These are phyloP conservation scores for Malurus elegans DNA, from an alignment of 2,113 vertebrate genomes.

Conservation along the genomic window DNA sequence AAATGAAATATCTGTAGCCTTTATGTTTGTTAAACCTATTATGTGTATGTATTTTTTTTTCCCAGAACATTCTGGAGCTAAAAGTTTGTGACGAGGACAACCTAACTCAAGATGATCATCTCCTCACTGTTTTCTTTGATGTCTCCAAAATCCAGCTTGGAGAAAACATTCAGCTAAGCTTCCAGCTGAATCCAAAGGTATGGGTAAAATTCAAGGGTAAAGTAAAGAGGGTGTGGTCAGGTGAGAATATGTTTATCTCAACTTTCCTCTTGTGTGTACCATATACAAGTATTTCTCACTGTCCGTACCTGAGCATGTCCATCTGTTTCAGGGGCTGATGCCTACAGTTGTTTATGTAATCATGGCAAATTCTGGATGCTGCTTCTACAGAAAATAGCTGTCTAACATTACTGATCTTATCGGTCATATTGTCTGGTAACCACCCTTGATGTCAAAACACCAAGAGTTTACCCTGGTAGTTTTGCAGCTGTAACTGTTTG, in stretches of 20 bases:
- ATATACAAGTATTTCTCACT: neutral
- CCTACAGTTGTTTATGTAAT: neutral
- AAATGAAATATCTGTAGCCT: neutral
- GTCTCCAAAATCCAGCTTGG: conserved; percentile 77
- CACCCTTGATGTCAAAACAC: neutral
- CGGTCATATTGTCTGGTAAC: neutral
- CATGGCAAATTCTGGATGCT: neutral
- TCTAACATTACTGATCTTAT: neutral
- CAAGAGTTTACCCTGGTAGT: neutral
- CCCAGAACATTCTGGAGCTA: conserved; percentile 76
- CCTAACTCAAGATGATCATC: conserved; percentile 73
- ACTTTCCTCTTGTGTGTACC: neutral
- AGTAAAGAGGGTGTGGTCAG: neutral
- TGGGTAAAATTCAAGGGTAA: neutral
- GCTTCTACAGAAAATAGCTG: neutral
- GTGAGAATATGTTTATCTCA: neutral
- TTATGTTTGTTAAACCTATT: neutral
- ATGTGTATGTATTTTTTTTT: neutral
- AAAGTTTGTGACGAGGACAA: conserved; percentile 76
- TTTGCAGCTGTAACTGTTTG: neutral
- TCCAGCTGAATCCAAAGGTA: conserved; percentile 78
- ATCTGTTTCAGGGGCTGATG: neutral
- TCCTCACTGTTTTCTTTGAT: conserved; percentile 79
- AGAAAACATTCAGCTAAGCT: conserved; percentile 71
- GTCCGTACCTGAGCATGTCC: neutral